Evolutionary conservation across 2,888 invertebrate species (phyloP), one percentile per base, ranked within the genome.

Genomic region (Octonoba sinensis): DNA sequence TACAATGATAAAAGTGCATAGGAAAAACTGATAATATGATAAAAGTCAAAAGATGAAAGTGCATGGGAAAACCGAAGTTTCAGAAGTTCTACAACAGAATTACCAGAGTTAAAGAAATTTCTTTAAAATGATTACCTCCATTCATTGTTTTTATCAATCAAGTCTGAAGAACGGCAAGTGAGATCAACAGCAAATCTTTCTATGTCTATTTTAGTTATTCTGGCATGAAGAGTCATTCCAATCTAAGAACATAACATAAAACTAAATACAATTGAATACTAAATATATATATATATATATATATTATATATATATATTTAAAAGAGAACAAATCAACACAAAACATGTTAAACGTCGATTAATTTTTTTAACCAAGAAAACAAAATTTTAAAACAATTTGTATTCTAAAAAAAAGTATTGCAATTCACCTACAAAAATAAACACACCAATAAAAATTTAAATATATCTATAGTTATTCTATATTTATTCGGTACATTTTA

Each of bases 131-230:
- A 72, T n/a, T 56, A 75, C 71, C 66, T 54, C 82, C 82, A 84
- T 86, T 96, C 95, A 85, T 93, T 93, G 88, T 96, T 96, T 87
- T 94, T 94, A 88, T 98, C 97, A 73, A 93, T 89, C 82, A 99
- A 91, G 89, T 99, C 99, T 0, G 96, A 96, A 0, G 96, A 94
- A 87, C 95, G 95, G 1, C 95, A 95, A 0, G 98, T 96, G 85
- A 98, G 94, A 87, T 99, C 97, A 0, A 96, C 94, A 0, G 94
- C 93, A 88, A 98, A 98, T 73, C 96, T 90, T 86, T 98, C 97
- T 0, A 96, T 95, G 86, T 98, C 96, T 62, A 99, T 97, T 90
- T 98, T 98, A n/a, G 93, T 93, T 85, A 99, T 93, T 49, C 99
- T 91, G 86, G 95, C 95, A 88, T 90, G 89, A 27, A 91, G 85